Conservation (phyloP, 2,113 vertebrate genomes). For the Eulemur rufifrons region DNA sequence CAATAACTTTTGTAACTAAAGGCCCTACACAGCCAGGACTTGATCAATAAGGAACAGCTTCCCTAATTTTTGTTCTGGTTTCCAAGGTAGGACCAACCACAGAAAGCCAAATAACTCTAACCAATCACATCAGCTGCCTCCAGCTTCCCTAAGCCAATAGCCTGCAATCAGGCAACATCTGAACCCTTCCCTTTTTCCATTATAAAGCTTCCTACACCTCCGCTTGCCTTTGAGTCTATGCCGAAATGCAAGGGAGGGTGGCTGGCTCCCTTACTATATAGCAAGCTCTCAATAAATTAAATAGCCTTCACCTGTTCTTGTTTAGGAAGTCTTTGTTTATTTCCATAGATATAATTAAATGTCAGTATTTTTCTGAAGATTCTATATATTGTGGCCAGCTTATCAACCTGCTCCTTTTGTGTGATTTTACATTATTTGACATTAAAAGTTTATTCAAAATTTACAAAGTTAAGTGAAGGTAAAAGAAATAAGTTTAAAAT, state of each 20-base stretch:
- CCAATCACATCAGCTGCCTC: too few species aligned
- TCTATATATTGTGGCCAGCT: not conserved
- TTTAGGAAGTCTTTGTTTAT: not conserved
- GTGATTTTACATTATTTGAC: not conserved
- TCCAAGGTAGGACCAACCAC: not conserved
- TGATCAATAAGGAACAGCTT: not conserved
- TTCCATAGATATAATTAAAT: not conserved
- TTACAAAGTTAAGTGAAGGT: not conserved
- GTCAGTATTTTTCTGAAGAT: not conserved
- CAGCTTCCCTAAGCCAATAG: not conserved
- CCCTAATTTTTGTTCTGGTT: not conserved
- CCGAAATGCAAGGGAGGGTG: not conserved
- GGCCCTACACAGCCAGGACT: not conserved
- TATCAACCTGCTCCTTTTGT: not conserved
- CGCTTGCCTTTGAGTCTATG: not conserved
- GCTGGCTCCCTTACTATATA: not conserved
- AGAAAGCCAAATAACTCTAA: not conserved
- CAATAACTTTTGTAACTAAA: not conserved
- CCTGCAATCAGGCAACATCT: not conserved
- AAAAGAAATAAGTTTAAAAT: not conserved
- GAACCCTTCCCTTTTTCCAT: not conserved
- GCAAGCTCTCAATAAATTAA: not conserved
- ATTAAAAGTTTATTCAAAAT: not conserved
- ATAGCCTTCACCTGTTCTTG: not conserved
- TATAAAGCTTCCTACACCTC: not conserved